phyloP scores from a whole-genome alignment of 2,888 invertebrate species.

The Drosophila prolongata region DNA sequence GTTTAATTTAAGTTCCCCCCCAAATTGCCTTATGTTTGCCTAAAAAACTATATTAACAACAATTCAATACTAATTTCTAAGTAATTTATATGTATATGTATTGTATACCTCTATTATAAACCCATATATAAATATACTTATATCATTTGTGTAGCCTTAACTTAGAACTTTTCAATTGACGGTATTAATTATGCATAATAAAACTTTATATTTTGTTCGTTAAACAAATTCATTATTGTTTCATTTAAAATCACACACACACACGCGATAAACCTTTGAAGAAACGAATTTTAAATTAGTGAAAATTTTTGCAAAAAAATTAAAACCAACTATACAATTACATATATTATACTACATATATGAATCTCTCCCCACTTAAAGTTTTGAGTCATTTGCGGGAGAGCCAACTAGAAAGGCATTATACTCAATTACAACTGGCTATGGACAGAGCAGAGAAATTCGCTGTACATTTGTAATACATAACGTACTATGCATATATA shows the following conservation, averaged over 20 bases:
- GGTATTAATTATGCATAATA: conserved; percentile 78
- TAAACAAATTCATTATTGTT: conserved; percentile 57
- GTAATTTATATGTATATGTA: conserved; percentile 61
- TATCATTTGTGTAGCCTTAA: conserved; percentile 70
- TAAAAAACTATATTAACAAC: conserved; percentile 36
- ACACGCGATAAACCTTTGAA: conserved; percentile 64
- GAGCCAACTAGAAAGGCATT: conserved; percentile 35
- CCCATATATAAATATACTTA: conserved; percentile 50
- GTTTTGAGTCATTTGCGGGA: conserved; percentile 31
- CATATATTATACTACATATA: conserved; percentile 44
- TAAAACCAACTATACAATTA: conserved; percentile 54
- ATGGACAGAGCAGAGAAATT: conserved; percentile 19
- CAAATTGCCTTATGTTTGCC: conserved; percentile 63
- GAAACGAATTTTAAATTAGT: conserved; percentile 85
- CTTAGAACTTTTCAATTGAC: conserved; percentile 75
- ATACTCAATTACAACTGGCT: conserved; percentile 27
- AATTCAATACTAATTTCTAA: conserved; percentile 62
- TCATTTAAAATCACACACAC: conserved; percentile 15
- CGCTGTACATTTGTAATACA: conserved; percentile 45
- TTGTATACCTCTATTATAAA: conserved; percentile 46
- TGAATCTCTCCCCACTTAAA: conserved; percentile 24
- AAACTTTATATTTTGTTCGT: conserved; percentile 76
- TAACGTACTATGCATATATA: conserved; percentile 38
- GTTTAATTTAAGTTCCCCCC: conserved; percentile 33
- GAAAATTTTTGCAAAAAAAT: conserved; percentile 77